Evolutionary conservation across 2,888 invertebrate genomes (phyloP).

Genomic region (Smittia sp.): DNA sequence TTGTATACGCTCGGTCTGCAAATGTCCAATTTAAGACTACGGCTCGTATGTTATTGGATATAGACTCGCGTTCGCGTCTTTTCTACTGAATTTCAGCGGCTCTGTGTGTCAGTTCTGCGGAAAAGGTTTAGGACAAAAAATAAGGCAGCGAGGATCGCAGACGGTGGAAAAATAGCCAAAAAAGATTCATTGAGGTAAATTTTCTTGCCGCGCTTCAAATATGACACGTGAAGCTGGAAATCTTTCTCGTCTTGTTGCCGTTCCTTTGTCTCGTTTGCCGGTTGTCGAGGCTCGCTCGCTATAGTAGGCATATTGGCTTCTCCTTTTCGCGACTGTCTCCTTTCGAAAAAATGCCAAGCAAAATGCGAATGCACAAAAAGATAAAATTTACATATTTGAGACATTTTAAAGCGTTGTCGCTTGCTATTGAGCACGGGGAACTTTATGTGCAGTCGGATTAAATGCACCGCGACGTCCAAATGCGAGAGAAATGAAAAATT

Average conservation of each 20-base stretch:
- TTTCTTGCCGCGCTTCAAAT: background rate
- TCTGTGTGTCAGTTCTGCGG: background rate
- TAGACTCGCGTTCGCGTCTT: background rate
- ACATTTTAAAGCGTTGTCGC: constrained; percentile 31
- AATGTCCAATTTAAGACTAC: constrained; percentile 14
- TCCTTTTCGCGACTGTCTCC: constrained; percentile 11
- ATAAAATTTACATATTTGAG: constrained; percentile 39
- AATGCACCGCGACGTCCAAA: background rate
- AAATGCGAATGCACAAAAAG: constrained; percentile 4
- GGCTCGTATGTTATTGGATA: constrained; percentile 17
- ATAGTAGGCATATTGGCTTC: constrained; percentile 26
- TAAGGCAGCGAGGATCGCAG: too few species aligned
- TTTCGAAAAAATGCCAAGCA: background rate
- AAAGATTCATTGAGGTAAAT: background rate
- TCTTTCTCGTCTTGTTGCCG: background rate
- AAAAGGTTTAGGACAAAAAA: background rate
- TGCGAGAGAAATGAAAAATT: constrained; percentile 9
- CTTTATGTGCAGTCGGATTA: constrained; percentile 8
- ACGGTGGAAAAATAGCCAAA: too few species aligned
- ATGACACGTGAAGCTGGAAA: background rate
- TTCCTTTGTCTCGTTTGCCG: background rate
- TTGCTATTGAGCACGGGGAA: background rate
- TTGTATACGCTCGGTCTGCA: constrained; percentile 5
- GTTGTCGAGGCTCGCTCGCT: background rate
- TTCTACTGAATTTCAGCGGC: constrained; percentile 14